A percentile compares a stretch with the other conserved stretches of the same genome.
Evolutionary conservation across 2,113 vertebrate genomes (phyloP).

Genomic region (Centropus bengalensis): DNA sequence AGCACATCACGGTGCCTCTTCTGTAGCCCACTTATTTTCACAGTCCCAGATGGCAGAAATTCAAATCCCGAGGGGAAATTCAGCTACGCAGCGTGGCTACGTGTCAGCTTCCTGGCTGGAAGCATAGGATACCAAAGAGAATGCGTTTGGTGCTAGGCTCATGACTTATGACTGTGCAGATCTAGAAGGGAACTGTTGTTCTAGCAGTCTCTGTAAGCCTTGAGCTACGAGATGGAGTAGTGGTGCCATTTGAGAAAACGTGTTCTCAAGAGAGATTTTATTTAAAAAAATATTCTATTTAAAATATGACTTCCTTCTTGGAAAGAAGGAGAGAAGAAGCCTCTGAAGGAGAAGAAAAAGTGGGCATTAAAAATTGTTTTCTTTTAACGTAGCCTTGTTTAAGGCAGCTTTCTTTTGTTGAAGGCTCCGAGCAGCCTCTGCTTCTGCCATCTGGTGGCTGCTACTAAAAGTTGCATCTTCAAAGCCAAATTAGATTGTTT

Average conservation of each 20-base stretch:
- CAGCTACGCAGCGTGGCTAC: not conserved
- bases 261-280: not conserved
- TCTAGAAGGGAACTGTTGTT: slow-evolving; percentile 28
- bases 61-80: not conserved
- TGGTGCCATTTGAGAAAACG: not conserved
- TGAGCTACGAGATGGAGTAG: slow-evolving; percentile 8
- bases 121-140: not conserved
- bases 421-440: slow-evolving; percentile 41
- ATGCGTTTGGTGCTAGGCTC: not conserved
- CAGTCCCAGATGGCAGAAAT: not conserved
- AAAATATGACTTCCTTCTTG: not conserved
- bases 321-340: not conserved
- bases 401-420: slow-evolving; percentile 64
- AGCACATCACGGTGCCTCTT: not conserved
- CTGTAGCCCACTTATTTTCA: not conserved
- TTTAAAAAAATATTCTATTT: not conserved
- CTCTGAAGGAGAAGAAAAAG: not conserved
- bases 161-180: slow-evolving; percentile 21
- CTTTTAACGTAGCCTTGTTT: slow-evolving; percentile 10
- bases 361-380: not conserved
- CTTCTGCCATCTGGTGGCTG: slow-evolving; percentile 82
- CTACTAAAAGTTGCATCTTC: slow-evolving; percentile 48
- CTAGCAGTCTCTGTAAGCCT: not conserved
- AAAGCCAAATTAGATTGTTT: slow-evolving; percentile 55
- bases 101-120: slow-evolving; percentile 11